Evolutionary conservation across 2,113 vertebrate genomes (phyloP).

Genomic region (Oxyura jamaicensis): DNA sequence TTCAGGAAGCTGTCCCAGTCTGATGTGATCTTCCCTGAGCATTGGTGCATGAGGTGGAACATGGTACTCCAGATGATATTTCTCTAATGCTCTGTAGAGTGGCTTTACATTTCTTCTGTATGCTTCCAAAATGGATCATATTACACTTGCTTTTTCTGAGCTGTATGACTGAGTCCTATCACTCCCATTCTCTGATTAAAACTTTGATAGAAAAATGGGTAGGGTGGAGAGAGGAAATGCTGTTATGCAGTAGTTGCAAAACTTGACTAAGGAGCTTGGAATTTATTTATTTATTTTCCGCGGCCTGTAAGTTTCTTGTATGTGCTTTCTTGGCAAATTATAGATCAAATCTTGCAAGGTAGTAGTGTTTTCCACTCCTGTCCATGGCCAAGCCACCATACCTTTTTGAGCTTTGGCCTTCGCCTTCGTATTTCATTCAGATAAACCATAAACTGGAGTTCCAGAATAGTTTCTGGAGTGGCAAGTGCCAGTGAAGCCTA

Average conservation of each 20-base stretch:
- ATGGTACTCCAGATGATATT: neutral
- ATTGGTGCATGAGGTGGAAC: neutral
- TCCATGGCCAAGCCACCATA: neutral
- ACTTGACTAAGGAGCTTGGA: neutral
- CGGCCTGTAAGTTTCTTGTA: neutral
- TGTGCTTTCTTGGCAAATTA: neutral
- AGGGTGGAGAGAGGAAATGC: neutral
- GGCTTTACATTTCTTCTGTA: neutral
- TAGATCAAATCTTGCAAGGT: neutral
- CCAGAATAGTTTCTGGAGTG: neutral
- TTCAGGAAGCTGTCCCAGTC: neutral
- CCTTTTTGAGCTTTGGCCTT: neutral
- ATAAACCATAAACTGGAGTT: neutral
- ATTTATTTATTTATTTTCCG: neutral
- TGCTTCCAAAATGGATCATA: neutral
- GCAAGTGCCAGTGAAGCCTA: neutral
- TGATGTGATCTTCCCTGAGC: neutral
- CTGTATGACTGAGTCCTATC: neutral
- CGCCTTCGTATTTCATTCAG: neutral
- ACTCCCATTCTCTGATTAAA: neutral
- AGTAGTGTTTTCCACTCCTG: neutral
- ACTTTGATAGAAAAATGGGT: neutral
- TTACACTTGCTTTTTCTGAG: neutral
- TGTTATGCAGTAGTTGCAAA: neutral
- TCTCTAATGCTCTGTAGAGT: neutral